Percentiles rank a stretch among this genome's conserved stretches.
These are phyloP conservation scores for Myzus persicae DNA, from an alignment of 1,140 invertebrate genomes.

Conservation along the genomic window DNA sequence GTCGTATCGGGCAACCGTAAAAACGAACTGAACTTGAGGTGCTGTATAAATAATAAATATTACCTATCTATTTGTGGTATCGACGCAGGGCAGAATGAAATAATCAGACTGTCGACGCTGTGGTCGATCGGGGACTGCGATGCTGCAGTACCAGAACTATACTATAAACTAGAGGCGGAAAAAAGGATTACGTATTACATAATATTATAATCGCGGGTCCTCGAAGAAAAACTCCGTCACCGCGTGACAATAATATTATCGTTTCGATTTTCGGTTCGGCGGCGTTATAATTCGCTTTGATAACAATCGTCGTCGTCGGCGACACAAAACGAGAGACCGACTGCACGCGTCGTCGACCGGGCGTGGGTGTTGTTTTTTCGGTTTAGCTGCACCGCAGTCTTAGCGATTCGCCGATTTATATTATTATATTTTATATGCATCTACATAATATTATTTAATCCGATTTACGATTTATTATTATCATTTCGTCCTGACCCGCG, in stretches of 20 bases:
- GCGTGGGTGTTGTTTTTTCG: conserved; percentile 53
- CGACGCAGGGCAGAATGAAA: too few relatives aligned
- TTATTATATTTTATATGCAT: not conserved
- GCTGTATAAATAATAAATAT: not conserved
- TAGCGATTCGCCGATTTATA: not conserved
- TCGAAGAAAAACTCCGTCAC: not conserved
- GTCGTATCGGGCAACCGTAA: too few relatives aligned
- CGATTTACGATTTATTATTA: conserved; percentile 55
- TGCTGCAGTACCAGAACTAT: not conserved
- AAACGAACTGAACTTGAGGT: not conserved
- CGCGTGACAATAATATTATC: conserved; percentile 31
- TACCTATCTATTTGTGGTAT: not conserved
- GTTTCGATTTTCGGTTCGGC: not conserved
- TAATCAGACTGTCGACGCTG: too few relatives aligned
- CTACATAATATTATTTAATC: conserved; percentile 42
- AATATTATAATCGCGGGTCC: not conserved
- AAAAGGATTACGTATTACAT: not conserved
- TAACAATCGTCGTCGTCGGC: conserved; percentile 17
- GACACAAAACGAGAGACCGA: not conserved
- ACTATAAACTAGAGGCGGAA: not conserved
- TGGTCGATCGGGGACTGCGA: not conserved
- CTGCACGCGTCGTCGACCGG: not conserved
- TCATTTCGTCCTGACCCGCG: not conserved
- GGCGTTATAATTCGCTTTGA: conserved; percentile 36
- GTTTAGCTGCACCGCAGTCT: conserved; percentile 42